Percentiles rank a stretch among this genome's conserved stretches.
These are phyloP conservation scores for Onthophagus taurus DNA, from an alignment of 1,140 invertebrate genomes.

Conservation along the genomic window DNA sequence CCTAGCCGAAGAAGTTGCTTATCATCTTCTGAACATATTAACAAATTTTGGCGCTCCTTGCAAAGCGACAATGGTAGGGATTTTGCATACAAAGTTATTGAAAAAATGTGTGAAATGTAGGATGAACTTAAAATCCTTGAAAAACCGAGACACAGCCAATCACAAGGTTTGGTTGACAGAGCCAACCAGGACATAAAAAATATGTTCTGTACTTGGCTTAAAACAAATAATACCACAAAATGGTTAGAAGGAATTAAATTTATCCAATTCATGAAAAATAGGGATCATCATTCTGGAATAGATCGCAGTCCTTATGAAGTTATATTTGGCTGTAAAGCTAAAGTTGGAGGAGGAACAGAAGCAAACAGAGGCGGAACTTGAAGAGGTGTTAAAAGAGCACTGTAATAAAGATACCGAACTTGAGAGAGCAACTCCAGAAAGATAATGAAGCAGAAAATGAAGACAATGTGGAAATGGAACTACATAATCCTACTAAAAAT, in stretches of 20 bases:
- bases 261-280: background rate
- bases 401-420: no score
- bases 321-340: no score
- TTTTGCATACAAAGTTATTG: slow-evolving; percentile 15
- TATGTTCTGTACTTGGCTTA: background rate
- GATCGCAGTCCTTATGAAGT: no score
- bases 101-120: slow-evolving; percentile 13
- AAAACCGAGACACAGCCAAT: background rate
- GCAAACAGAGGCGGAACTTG: no score
- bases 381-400: no score
- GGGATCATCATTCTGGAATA: background rate
- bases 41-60: slow-evolving; percentile 25
- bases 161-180: background rate
- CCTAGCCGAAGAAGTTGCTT: slow-evolving; percentile 29
- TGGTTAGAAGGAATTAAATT: background rate
- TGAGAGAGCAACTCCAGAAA: no score
- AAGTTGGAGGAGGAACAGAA: no score
- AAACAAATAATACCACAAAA: slow-evolving; percentile 1
- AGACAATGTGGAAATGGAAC: no score
- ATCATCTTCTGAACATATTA: slow-evolving; percentile 28
- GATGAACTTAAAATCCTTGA: slow-evolving; percentile 14
- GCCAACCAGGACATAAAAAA: background rate
- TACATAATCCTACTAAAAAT: no score
- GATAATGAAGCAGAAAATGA: no score
- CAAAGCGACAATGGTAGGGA: slow-evolving; percentile 31